A percentile compares a stretch with the other conserved stretches of the same genome.
phyloP scores from a whole-genome alignment of 2,888 invertebrate genomes.

The Lasius fuliginosus region DNA sequence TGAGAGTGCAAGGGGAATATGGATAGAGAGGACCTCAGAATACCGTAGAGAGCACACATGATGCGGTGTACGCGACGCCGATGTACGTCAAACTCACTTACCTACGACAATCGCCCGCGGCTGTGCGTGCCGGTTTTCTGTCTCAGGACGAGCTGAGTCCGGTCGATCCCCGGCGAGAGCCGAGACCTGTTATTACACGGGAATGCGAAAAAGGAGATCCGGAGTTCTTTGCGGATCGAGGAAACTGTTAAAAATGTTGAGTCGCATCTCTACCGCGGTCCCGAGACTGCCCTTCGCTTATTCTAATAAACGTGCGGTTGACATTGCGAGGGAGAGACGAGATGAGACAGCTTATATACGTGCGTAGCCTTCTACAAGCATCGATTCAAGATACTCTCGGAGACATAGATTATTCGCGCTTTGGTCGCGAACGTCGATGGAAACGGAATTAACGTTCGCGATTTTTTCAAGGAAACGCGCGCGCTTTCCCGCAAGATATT shows the following conservation, averaged over 20 bases:
- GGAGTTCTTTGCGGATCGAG: constrained; percentile 71
- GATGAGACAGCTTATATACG: constrained; percentile 54
- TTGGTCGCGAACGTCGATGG: constrained; percentile 48
- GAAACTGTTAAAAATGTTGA: constrained; percentile 74
- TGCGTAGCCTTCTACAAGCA: constrained; percentile 34
- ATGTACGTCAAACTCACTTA: constrained; percentile 80
- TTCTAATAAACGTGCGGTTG: constrained; percentile 71
- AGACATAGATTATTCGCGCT: constrained; percentile 28
- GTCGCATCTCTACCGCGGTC: constrained; percentile 56
- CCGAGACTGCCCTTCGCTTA: constrained; percentile 70
- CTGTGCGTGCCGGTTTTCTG: constrained; percentile 79
- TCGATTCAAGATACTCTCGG: constrained; percentile 16
- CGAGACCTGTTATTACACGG: constrained; percentile 80
- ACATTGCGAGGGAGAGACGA: constrained; percentile 61
- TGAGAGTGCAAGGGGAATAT: constrained; percentile 37
- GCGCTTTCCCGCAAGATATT: constrained; percentile 33
- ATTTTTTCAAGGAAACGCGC: constrained; percentile 28
- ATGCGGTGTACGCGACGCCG: constrained; percentile 49
- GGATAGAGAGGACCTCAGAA: constrained; percentile 2
- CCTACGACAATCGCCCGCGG: constrained; percentile 83
- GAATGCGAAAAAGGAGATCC: constrained; percentile 80
- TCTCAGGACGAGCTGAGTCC: constrained; percentile 71
- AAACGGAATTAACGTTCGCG: constrained; percentile 48
- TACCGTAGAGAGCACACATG: constrained; percentile 19
- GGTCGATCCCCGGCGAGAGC: constrained; percentile 25